phyloP scores from a whole-genome alignment of 2,113 vertebrate species.

The Sceloporus undulatus region DNA sequence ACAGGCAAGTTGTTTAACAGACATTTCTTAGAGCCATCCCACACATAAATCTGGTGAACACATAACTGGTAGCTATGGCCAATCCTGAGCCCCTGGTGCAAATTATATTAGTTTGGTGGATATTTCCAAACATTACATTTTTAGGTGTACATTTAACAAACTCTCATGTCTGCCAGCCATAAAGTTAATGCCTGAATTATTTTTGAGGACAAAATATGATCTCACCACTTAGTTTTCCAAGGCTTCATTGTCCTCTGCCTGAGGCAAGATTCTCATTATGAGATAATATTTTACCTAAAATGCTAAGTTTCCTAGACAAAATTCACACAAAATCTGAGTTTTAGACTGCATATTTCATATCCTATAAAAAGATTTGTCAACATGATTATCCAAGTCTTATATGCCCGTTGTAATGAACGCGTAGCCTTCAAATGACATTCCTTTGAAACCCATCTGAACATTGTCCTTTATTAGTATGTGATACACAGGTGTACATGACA shows the following conservation, averaged over 20 bases:
- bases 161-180: not conserved
- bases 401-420: not conserved
- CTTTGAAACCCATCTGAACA: not conserved
- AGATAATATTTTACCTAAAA: not conserved
- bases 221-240: not conserved
- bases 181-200: not conserved
- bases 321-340: not conserved
- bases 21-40: not conserved
- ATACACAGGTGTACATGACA: not conserved
- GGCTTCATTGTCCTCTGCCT: too few species aligned
- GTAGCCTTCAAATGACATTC: not conserved
- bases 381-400: not conserved
- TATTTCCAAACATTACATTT: not conserved
- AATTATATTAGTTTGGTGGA: too few species aligned
- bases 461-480: not conserved
- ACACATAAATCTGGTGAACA: not conserved
- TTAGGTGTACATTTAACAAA: not conserved
- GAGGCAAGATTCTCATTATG: not conserved
- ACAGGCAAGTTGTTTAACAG: not conserved
- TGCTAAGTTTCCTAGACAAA: not conserved
- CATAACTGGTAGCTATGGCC: too few species aligned
- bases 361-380: not conserved
- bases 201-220: not conserved
- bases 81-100: not conserved
- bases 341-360: not conserved